Conservation (phyloP, 1,140 invertebrate genomes). For the Drosophila paulistorum region DNA sequence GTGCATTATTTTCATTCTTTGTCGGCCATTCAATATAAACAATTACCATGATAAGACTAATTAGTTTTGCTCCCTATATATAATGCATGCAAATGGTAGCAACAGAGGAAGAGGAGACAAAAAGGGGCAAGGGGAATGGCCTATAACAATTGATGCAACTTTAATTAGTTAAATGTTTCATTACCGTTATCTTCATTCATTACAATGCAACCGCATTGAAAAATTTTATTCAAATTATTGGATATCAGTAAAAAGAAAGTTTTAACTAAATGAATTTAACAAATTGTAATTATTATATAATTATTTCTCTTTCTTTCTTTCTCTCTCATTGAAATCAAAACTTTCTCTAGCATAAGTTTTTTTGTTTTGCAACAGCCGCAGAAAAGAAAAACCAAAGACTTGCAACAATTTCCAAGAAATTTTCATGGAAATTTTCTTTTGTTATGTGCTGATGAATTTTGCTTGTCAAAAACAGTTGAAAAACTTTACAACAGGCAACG, state of each 20-base stretch:
- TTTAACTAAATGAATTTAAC: not conserved
- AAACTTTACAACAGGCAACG: conserved; percentile 33
- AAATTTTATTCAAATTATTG: not conserved
- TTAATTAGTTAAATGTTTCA: conserved; percentile 11
- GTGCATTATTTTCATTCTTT: conserved; percentile 8
- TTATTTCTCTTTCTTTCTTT: not conserved
- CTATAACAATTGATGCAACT: conserved; percentile 9
- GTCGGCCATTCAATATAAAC: not conserved
- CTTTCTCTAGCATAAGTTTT: conserved; percentile 1
- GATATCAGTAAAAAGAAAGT: not conserved
- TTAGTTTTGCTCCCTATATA: not conserved
- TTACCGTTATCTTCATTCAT: not conserved
- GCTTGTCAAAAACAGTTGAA: conserved; percentile 41
- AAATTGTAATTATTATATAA: conserved; percentile 3
- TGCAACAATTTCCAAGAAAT: conserved; percentile 15
- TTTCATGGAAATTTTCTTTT: conserved; percentile 30
- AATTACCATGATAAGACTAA: conserved; percentile 13
- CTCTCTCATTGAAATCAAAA: not conserved
- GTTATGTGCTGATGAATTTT: conserved; percentile 22
- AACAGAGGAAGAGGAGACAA: not conserved
- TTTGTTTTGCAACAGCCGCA: not conserved
- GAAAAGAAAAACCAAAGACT: not conserved
- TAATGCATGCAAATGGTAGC: not conserved
- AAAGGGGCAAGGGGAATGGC: not conserved
- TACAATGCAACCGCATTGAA: not conserved